A percentile compares a stretch with the other conserved stretches of the same genome.
These are phyloP conservation scores for Mactromeris polynyma DNA, from an alignment of 2,888 invertebrate genomes.

Conservation along the genomic window DNA sequence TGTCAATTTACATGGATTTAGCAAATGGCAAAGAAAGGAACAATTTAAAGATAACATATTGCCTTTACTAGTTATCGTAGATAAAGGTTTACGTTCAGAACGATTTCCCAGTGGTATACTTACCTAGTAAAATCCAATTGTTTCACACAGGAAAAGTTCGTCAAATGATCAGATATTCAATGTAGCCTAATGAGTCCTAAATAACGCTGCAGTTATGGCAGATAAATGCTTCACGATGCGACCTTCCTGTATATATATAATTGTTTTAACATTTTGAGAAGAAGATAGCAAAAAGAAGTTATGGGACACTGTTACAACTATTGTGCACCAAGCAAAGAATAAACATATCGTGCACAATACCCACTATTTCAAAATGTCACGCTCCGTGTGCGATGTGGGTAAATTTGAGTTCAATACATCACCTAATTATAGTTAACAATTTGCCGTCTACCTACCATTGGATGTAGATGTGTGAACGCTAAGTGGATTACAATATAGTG, in stretches of 20 bases:
- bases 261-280: background rate
- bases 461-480: no score
- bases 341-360: no score
- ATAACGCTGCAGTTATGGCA: background rate
- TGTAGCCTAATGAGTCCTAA: background rate
- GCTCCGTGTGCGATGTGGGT: no score
- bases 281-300: no score
- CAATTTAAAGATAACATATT: background rate
- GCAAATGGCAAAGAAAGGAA: background rate
- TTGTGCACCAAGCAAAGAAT: no score
- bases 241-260: background rate
- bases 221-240: background rate
- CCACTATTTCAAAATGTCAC: no score
- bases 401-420: no score
- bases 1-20: background rate
- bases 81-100: background rate
- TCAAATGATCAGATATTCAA: background rate
- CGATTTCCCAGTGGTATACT: background rate
- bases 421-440: no score
- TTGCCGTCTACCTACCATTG: no score
- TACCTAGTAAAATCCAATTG: background rate
- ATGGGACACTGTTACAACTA: no score
- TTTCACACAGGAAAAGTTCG: background rate
- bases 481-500: no score
- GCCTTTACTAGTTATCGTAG: background rate